phyloP scores from a whole-genome alignment of 2,888 invertebrate species.

The Mesoligia furuncula region DNA sequence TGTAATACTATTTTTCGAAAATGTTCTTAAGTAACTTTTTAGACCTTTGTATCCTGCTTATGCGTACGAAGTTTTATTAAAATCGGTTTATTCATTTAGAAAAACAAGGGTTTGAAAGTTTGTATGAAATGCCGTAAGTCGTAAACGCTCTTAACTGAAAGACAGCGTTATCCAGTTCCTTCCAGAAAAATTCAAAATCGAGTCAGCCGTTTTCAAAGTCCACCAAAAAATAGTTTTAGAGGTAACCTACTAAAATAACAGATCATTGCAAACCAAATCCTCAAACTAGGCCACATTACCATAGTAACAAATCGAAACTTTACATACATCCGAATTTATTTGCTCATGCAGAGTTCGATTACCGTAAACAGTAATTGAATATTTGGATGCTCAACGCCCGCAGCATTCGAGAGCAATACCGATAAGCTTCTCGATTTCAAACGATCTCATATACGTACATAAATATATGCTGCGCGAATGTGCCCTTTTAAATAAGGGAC shows the following conservation, averaged over 20 bases:
- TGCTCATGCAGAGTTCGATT: conserved; percentile 23
- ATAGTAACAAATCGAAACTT: conserved; percentile 2
- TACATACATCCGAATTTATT: conserved; percentile 16
- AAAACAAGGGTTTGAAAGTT: too few relatives aligned
- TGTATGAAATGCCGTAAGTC: too few relatives aligned
- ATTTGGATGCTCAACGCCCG: neutral
- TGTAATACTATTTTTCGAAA: too few relatives aligned
- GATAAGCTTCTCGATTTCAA: conserved; percentile 20
- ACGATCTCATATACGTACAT: neutral
- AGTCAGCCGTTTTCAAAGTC: neutral
- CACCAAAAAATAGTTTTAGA: neutral
- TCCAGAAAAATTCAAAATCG: neutral
- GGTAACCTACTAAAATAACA: neutral
- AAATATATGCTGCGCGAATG: neutral
- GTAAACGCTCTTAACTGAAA: too few relatives aligned
- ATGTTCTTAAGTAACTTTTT: too few relatives aligned
- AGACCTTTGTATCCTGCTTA: too few relatives aligned
- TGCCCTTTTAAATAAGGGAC: neutral
- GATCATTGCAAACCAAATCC: neutral
- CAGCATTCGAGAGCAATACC: conserved; percentile 15
- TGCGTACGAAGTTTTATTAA: too few relatives aligned
- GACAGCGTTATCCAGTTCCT: neutral
- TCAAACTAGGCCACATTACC: neutral
- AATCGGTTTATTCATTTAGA: too few relatives aligned
- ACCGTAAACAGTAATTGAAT: conserved; percentile 35